Base-by-base conservation (phyloP, 2,797 vertebrate genomes). In the Pseudotriccus pelzelni region DNA sequence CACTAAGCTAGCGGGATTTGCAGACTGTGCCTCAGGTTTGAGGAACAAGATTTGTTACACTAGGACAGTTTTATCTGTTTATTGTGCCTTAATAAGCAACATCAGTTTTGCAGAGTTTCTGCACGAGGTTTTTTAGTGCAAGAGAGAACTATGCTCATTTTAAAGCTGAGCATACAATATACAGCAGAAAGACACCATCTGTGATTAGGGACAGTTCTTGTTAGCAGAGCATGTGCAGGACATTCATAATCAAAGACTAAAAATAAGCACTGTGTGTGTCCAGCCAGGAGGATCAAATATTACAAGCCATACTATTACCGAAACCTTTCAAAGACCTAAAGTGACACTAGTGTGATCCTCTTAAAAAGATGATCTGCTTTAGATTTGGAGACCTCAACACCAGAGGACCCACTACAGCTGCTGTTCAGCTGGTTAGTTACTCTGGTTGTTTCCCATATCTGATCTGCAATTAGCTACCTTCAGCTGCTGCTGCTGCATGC, bases 211-310 rank as follows among this genome's bases (percentile, higher is more conserved):
- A 70, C 78, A 62, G 78, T n/a, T 95, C 70, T 64, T 77, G 69
- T 79, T 89, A 87, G 88, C 86, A 90, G 41, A 94, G 50, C 13
- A 0, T 41, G 58, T 11, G 28, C 77, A 76, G 47, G 59, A 74
- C 52, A 5, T 94, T 70, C 30, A 47, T 66, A 55, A 87, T 84
- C 89, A 91, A 94, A 93, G 52, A 32, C 77, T 90, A 84, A 90
- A 94, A 91, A 94, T 84, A 92, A 88, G 70, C 21, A 9, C 3
- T 81, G 77, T 64, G 46, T 74, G 53, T 34, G 37, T 82, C 56
- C 87, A 73, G 67, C 19, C 55, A 63, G 78, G 63, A 84, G 72
- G 91, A 95, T 91, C 83, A 70, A n/a, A 0, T 73, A 73, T 46
- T 80, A 85, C 82, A 89, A 90, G 66, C 75, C 66, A 64, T 1